Percentiles rank a stretch among this genome's conserved stretches.
Evolutionary conservation across 1,140 invertebrate genomes (phyloP).

Genomic region (Papilio xuthus): DNA sequence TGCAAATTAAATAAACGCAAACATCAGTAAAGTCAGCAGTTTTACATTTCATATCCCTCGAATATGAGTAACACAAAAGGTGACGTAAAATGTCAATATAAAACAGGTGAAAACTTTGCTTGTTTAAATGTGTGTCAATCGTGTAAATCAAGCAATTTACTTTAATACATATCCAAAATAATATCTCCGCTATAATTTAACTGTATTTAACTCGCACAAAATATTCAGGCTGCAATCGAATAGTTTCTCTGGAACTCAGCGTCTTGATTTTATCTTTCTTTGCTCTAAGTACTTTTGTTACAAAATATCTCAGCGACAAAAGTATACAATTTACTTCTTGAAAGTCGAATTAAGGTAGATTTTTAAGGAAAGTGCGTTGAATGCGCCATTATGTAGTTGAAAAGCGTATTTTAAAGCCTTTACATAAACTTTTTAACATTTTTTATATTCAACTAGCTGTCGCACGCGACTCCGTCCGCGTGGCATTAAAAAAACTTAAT

Average conservation of each 20-base stretch:
- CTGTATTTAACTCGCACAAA: not conserved
- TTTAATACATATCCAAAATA: not conserved
- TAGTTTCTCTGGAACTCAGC: not conserved
- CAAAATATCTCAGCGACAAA: not conserved
- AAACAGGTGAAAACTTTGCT: not conserved
- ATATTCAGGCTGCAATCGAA: not conserved
- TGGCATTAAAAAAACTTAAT: too few relatives aligned
- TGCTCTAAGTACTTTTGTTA: not conserved
- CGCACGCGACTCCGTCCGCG: too few relatives aligned
- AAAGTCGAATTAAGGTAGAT: not conserved
- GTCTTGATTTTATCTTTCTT: conserved; percentile 4
- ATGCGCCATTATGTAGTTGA: not conserved
- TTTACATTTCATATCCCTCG: too few relatives aligned
- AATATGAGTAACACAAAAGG: too few relatives aligned
- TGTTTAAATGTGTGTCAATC: not conserved
- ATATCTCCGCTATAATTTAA: not conserved
- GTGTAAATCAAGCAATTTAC: not conserved
- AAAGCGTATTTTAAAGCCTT: not conserved
- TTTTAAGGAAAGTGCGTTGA: not conserved
- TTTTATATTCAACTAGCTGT: too few relatives aligned
- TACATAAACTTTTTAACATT: too few relatives aligned
- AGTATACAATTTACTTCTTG: not conserved
- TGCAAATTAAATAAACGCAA: not conserved
- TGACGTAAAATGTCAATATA: too few relatives aligned
- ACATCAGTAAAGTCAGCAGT: not conserved